phyloP scores from a whole-genome alignment of 2,888 invertebrate species.

The Germaria angustata region DNA sequence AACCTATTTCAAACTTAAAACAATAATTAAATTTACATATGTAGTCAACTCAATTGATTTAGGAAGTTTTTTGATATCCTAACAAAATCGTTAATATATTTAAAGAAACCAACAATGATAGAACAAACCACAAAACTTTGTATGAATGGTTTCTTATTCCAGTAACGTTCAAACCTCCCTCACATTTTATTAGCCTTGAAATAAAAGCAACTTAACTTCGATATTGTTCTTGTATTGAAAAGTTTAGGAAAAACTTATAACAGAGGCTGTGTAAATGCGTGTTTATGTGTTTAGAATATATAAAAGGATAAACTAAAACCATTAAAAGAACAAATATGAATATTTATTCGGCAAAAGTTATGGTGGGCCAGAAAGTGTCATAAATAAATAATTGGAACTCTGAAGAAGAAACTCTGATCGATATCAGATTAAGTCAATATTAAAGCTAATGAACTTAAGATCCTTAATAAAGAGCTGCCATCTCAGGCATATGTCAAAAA shows the following conservation, averaged over 20 bases:
- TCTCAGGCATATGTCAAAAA: too few relatives aligned
- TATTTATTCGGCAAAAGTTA: neutral
- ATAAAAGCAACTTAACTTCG: neutral
- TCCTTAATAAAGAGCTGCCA: too few relatives aligned
- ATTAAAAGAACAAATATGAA: neutral
- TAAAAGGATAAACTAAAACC: neutral
- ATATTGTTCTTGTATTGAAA: slow-evolving; percentile 7
- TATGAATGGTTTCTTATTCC: neutral
- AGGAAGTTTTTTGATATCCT: too few relatives aligned
- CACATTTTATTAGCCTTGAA: too few relatives aligned
- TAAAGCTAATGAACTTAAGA: too few relatives aligned
- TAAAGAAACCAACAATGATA: neutral
- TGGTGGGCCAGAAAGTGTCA: neutral
- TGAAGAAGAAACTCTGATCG: too few relatives aligned
- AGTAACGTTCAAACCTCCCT: neutral
- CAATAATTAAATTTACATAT: too few relatives aligned
- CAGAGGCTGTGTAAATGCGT: neutral
- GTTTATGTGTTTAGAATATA: slow-evolving; percentile 6
- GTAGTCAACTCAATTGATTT: too few relatives aligned
- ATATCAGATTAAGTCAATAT: too few relatives aligned
- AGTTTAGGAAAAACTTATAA: neutral
- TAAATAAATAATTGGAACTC: too few relatives aligned
- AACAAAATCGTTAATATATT: too few relatives aligned
- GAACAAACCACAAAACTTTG: neutral
- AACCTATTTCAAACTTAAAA: too few relatives aligned